Conservation (phyloP, 2,797 vertebrate genomes). For the Tangara arthus region DNA sequence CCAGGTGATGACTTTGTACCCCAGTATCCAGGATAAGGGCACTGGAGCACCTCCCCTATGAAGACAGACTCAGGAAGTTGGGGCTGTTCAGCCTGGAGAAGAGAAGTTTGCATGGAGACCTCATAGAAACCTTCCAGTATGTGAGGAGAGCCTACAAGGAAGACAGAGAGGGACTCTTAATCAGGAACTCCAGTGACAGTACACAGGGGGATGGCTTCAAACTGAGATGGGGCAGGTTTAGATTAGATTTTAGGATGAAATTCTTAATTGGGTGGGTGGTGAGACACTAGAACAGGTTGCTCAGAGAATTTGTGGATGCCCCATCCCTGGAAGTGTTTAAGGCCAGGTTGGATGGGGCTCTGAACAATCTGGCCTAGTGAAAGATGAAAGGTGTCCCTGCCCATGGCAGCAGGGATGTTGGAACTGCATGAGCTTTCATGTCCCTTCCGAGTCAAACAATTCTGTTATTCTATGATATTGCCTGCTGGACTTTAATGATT, state of each 20-base stretch:
- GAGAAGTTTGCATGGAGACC: not conserved
- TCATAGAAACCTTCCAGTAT: not conserved
- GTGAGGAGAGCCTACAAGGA: not conserved
- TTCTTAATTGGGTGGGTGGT: not conserved
- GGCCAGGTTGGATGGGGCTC: not conserved
- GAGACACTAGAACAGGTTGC: not conserved
- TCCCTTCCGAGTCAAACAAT: not conserved
- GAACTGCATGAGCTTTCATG: not conserved
- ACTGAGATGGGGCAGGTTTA: not conserved
- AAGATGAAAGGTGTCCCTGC: not conserved
- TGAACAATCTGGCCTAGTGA: not conserved
- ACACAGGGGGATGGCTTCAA: not conserved
- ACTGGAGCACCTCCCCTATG: not conserved
- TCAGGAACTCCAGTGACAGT: not conserved
- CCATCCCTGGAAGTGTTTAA: not conserved
- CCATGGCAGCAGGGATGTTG: not conserved
- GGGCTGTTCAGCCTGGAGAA: not conserved
- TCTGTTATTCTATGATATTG: not conserved
- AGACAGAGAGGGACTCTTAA: not conserved
- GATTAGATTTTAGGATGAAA: not conserved
- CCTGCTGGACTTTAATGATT: conserved; percentile 66
- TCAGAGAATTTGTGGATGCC: not conserved
- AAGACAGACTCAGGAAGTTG: not conserved
- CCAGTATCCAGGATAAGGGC: conserved; percentile 48
- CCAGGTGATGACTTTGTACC: conserved; percentile 62